A percentile compares a stretch with the other conserved stretches of the same genome.
Evolutionary conservation across 1,140 invertebrate species (phyloP).

Genomic region (Drosophila tsacasi): DNA sequence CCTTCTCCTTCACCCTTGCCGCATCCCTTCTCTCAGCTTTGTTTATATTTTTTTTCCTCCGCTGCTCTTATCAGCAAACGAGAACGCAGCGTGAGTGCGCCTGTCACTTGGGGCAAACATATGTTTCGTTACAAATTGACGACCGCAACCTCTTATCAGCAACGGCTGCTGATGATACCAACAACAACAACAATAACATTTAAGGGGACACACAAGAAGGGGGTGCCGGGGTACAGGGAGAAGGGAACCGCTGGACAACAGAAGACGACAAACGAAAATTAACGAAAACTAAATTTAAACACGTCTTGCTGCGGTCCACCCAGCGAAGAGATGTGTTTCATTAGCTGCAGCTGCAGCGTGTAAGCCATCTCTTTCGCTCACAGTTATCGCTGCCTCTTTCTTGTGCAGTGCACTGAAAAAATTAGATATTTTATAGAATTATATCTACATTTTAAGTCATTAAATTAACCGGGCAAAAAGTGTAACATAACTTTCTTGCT

Average conservation of each 20-base stretch:
- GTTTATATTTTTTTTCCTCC: neutral
- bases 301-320: conserved; percentile 72
- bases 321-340: conserved; percentile 49
- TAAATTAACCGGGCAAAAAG: too few species aligned
- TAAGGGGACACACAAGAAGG: neutral
- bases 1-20: neutral
- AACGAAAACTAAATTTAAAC: conserved; percentile 81
- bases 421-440: neutral
- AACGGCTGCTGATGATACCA: conserved; percentile 57
- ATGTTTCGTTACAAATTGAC: conserved; percentile 81
- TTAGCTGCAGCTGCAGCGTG: conserved; percentile 48
- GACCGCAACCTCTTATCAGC: conserved; percentile 74
- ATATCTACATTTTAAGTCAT: neutral
- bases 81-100: conserved; percentile 64
- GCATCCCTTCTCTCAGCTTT: neutral
- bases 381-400: conserved; percentile 7
- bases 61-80: conserved; percentile 59
- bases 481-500: too few species aligned
- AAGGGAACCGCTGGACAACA: conserved; percentile 45
- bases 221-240: neutral
- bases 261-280: conserved; percentile 74
- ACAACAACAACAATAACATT: conserved; percentile 11
- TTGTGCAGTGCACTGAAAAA: neutral
- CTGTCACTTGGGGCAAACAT: conserved; percentile 80
- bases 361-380: neutral